These are phyloP conservation scores for Sebastes variabilis DNA, from an alignment of 2,797 vertebrate genomes.

Conservation along the genomic window DNA sequence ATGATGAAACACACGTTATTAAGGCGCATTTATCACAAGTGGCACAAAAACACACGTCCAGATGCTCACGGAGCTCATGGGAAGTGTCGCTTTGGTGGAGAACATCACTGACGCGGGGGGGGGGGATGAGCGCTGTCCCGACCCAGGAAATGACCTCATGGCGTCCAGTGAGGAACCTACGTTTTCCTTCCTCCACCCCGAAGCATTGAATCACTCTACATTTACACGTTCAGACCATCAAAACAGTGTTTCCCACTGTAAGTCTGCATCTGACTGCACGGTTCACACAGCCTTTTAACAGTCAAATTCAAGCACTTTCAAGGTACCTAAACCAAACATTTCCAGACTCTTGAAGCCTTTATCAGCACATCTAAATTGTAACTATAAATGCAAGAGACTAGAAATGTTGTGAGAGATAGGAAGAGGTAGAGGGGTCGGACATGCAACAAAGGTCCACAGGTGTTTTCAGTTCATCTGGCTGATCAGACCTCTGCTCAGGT, in stretches of 20 bases:
- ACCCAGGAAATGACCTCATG: conserved; percentile 37
- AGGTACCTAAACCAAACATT: not conserved
- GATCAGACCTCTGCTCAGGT: no score
- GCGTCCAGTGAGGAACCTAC: not conserved
- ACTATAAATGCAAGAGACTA: no score
- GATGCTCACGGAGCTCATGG: conserved; percentile 29
- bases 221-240: conserved; percentile 3
- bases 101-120: not conserved
- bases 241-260: not conserved
- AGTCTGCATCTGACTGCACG: not conserved
- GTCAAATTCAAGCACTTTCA: not conserved
- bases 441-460: no score
- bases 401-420: no score
- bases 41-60: conserved; percentile 34
- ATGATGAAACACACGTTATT: conserved; percentile 50
- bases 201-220: conserved; percentile 5
- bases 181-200: conserved; percentile 28
- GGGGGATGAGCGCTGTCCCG: not conserved
- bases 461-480: no score
- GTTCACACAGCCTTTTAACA: no score
- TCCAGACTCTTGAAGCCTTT: not conserved
- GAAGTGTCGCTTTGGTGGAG: conserved; percentile 23
- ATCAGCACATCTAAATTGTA: no score
- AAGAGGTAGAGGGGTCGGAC: no score
- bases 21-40: conserved; percentile 52